Percentiles rank a stretch among this genome's conserved stretches.
phyloP scores from a whole-genome alignment of 2,797 vertebrate species.

The Acipenser transmontanus region DNA sequence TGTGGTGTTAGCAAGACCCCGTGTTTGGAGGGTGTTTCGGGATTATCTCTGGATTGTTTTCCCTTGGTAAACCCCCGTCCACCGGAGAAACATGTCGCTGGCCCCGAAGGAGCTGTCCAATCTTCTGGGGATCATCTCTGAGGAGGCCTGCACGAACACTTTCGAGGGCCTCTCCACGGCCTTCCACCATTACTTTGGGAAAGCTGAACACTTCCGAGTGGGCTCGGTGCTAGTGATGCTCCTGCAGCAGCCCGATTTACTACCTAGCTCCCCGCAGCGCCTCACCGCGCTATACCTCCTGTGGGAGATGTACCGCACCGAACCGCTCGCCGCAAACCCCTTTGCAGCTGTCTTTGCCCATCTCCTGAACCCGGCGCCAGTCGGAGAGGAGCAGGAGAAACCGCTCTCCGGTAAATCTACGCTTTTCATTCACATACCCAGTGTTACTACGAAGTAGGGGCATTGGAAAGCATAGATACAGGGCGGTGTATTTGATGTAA shows the following conservation, averaged over 20 bases:
- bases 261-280: conserved; percentile 87
- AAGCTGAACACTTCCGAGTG: conserved; percentile 88
- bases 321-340: conserved; percentile 91
- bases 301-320: conserved; percentile 98
- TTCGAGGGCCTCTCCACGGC: conserved; percentile 89
- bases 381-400: conserved; percentile 79
- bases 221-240: conserved; percentile 91
- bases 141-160: conserved; percentile 86
- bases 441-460: no score
- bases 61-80: conserved; percentile 18
- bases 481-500: no score
- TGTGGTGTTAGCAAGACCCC: neutral
- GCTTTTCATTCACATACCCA: no score
- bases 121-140: conserved; percentile 89
- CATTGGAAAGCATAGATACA: no score
- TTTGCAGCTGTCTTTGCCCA: conserved; percentile 95
- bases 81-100: conserved; percentile 55
- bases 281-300: conserved; percentile 93
- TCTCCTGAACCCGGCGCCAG: conserved; percentile 79
- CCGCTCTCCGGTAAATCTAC: conserved; percentile 71
- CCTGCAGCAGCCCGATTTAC: conserved; percentile 89
- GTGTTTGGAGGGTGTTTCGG: neutral
- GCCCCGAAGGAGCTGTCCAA: conserved; percentile 86
- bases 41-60: conserved; percentile 21
- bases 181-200: conserved; percentile 92